These are phyloP conservation scores for Calephelis perditalis DNA, from an alignment of 2,888 invertebrate species.

Conservation along the genomic window DNA sequence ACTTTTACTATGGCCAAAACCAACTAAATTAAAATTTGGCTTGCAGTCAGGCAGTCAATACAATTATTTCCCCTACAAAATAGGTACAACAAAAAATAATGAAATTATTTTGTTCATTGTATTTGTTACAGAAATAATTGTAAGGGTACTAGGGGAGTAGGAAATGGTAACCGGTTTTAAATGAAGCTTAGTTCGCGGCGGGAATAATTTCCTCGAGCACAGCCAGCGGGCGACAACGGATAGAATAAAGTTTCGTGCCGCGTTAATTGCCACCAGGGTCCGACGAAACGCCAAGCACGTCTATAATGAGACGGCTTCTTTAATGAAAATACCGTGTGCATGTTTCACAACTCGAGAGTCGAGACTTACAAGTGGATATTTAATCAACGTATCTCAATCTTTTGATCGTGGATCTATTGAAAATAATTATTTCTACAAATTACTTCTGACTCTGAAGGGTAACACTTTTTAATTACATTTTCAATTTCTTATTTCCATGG, in stretches of 20 bases:
- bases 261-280: constrained; percentile 61
- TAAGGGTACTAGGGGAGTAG: constrained; percentile 34
- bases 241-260: constrained; percentile 65
- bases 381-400: constrained; percentile 19
- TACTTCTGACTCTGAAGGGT: constrained; percentile 19
- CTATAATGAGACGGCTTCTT: constrained; percentile 72
- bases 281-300: constrained; percentile 52
- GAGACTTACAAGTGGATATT: constrained; percentile 39
- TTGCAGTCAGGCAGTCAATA: no score
- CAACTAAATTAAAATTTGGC: no score
- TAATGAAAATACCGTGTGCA: constrained; percentile 67
- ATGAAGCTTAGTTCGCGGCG: constrained; percentile 51
- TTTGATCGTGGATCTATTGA: constrained; percentile 10
- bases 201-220: constrained; percentile 49
- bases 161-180: constrained; percentile 37
- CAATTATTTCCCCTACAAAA: no score
- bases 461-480: constrained; percentile 5
- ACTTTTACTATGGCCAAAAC: no score
- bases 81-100: no score
- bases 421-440: constrained; percentile 27
- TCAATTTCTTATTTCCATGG: not conserved
- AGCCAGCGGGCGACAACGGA: constrained; percentile 43
- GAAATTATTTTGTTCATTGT: not conserved
- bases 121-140: constrained; percentile 19
- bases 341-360: constrained; percentile 44